A percentile compares a stretch with the other conserved stretches of the same genome.
phyloP scores from a whole-genome alignment of 2,888 invertebrate genomes.

The Sepioteuthis lessoniana region DNA sequence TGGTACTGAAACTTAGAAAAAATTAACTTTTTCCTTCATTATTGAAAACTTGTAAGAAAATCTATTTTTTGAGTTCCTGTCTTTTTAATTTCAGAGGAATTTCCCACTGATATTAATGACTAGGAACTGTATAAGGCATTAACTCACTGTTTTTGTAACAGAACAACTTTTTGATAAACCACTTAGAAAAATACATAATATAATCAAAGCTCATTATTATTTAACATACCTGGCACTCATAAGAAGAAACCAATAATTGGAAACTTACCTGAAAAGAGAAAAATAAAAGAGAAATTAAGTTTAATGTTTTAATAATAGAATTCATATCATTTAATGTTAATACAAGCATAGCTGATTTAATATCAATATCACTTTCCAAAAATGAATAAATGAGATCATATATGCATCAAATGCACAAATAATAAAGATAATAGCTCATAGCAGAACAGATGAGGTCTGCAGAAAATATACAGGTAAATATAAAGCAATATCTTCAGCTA shows the following conservation, averaged over 20 bases:
- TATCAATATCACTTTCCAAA: not conserved
- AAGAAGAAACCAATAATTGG: not conserved
- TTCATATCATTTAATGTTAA: not conserved
- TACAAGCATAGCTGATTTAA: not conserved
- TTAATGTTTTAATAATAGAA: not conserved
- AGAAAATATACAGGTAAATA: not conserved
- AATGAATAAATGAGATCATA: not conserved
- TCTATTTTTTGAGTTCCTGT: no score
- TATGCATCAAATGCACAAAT: not conserved
- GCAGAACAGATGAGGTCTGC: not conserved
- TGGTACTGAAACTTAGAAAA: no score
- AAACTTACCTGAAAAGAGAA: not conserved
- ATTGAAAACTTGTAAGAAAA: no score
- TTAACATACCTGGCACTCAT: not conserved
- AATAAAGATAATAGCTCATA: not conserved
- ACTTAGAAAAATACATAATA: not conserved
- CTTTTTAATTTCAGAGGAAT: no score
- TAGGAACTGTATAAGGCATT: not conserved
- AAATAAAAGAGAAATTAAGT: not conserved
- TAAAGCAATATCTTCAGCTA: not conserved
- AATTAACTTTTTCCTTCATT: no score
- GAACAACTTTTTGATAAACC: not conserved
- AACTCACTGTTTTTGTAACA: not conserved
- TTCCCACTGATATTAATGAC: not conserved
- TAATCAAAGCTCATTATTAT: not conserved